These are phyloP conservation scores for Zoanthus sociatus DNA, from an alignment of 92 coral and sea anemone genomes.

Conservation along the genomic window DNA sequence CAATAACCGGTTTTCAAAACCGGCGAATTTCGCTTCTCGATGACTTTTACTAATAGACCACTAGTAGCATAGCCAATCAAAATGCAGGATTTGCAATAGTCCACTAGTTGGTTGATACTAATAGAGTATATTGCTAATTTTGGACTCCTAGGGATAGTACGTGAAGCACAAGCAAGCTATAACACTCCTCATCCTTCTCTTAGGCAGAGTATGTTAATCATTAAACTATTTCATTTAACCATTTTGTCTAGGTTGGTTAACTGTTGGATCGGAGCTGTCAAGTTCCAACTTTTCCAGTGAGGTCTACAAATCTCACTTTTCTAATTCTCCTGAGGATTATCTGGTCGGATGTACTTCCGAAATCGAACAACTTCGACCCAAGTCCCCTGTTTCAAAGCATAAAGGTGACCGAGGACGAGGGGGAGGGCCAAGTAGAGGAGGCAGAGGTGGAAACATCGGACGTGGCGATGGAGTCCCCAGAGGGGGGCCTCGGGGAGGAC, in stretches of 20 bases:
- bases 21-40: too few relatives aligned
- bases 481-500: constrained; percentile 83
- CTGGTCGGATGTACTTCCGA: constrained; percentile 95
- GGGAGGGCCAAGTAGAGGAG: constrained; percentile 73
- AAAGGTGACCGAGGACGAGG: constrained; percentile 94
- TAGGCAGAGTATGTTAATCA: background rate
- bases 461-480: constrained; percentile 74
- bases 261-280: constrained; percentile 93
- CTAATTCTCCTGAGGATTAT: constrained; percentile 76
- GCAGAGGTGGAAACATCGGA: constrained; percentile 73
- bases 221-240: background rate
- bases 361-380: constrained; percentile 96
- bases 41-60: too few relatives aligned
- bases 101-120: too few relatives aligned
- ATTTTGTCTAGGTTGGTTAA: constrained; percentile 83
- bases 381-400: constrained; percentile 95
- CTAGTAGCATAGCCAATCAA: too few relatives aligned
- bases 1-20: too few relatives aligned
- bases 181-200: too few relatives aligned
- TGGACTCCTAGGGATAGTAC: too few relatives aligned
- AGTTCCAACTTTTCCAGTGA: constrained; percentile 96
- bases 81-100: too few relatives aligned
- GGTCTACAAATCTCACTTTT: constrained; percentile 93
- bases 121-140: too few relatives aligned
- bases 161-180: too few relatives aligned